Evolutionary conservation across 2,113 vertebrate genomes (phyloP), one percentile per base, ranked within the genome.

Genomic region (Syngnathus typhle): DNA sequence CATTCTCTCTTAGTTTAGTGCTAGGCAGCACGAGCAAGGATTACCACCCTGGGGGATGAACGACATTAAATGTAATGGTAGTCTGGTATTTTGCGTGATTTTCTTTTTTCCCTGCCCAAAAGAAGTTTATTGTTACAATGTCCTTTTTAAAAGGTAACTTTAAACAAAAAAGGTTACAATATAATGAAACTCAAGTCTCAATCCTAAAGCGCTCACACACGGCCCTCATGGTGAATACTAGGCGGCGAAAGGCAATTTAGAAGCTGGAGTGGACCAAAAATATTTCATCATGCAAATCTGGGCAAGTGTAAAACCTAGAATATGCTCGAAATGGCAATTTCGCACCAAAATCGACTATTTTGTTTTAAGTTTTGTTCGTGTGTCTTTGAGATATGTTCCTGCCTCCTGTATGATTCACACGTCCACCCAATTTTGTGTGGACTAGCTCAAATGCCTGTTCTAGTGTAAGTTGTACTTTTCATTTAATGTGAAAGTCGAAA

Each of bases 1-100:
- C 41, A 13, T 55, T 55, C 18, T 60, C 69, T 77, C 73, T 65
- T 37, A 61, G 54, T 65, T 73, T 27, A 32, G 11, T 13, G 54
- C 2, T 5, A 52, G 54, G 21, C 54, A 27, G 54, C 4, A 6
- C 5, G 5, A 12, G 54, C 8, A 55, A 9, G 12, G 23, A 55
- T 27, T 27, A 11, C 10, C 27, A 32, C 27, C 27, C 27, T 32
- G 27, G 27, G 27, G 27, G 27, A 32, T 32, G 27, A 32, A 32
- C 27, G 3, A 32, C 27, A 32, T 32, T 32, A 32, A 32, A 3
- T 32, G 27, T 32, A 32, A 32, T 32, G 27, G 27, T 32, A 32
- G 2, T 32, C 27, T 32, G 27, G 27, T 27, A 12, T 55, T 55
- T 55, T 13, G 23, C 1, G 7, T 52, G 51, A 9, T 8, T 52